Evolutionary conservation across 2,797 vertebrate species (phyloP).

Genomic region (Pipistrellus pygmaeus): DNA sequence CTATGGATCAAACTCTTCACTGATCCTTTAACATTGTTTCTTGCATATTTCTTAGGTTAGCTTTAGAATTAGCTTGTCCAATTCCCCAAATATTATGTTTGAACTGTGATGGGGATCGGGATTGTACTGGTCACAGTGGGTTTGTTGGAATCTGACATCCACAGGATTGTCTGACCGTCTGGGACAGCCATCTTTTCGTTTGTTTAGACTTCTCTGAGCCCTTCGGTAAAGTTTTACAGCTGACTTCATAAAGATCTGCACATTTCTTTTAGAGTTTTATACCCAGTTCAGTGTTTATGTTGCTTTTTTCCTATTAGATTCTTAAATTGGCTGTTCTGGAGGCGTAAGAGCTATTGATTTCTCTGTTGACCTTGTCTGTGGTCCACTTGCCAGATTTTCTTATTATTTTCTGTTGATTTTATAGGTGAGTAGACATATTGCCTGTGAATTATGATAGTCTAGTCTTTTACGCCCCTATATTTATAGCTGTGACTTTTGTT

Average conservation of each 20-base stretch:
- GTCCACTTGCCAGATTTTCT: neutral
- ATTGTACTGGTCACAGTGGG: neutral
- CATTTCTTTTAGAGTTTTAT: conserved; percentile 66
- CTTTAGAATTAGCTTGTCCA: conserved; percentile 40
- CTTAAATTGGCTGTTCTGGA: conserved; percentile 63
- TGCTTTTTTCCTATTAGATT: conserved; percentile 60
- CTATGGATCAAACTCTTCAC: neutral
- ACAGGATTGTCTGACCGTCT: neutral
- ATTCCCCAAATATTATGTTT: neutral
- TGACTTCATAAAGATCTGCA: conserved; percentile 54
- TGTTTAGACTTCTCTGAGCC: conserved; percentile 55
- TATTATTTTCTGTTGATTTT: conserved; percentile 41
- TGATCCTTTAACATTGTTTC: neutral
- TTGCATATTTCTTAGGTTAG: neutral
- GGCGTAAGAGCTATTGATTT: conserved; percentile 61
- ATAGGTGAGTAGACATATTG: conserved; percentile 25
- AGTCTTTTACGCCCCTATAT: neutral
- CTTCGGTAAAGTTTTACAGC: conserved; percentile 67
- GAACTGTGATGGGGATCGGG: neutral
- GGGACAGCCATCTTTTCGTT: conserved; percentile 30
- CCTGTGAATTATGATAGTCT: conserved; percentile 32
- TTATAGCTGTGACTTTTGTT: neutral
- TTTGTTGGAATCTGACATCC: conserved; percentile 23
- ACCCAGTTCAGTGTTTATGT: conserved; percentile 13
- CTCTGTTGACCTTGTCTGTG: conserved; percentile 52